phyloP scores from a whole-genome alignment of 2,888 invertebrate species.

The Osmoderma eremita region DNA sequence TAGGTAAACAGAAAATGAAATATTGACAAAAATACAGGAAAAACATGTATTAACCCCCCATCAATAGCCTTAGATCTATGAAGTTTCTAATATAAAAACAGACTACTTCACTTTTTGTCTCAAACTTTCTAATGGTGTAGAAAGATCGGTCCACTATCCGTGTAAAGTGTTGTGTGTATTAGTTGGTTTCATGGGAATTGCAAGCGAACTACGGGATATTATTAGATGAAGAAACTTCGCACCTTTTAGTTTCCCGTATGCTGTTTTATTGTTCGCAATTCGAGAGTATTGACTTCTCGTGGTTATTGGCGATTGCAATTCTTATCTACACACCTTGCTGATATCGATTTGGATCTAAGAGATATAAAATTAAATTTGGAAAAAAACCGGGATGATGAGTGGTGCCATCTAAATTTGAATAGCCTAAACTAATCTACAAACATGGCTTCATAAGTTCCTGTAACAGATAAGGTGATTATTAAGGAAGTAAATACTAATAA shows the following conservation, averaged over 20 bases:
- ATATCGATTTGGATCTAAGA: not conserved
- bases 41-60: too few species aligned
- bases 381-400: too few species aligned
- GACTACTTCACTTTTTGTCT: constrained; percentile 32
- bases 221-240: constrained; percentile 32
- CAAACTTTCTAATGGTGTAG: constrained; percentile 26
- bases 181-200: constrained; percentile 26
- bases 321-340: not conserved
- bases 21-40: too few species aligned
- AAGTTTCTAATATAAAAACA: constrained; percentile 34
- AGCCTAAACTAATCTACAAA: too few species aligned
- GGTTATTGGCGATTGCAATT: too few species aligned
- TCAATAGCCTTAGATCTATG: constrained; percentile 17
- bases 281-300: not conserved
- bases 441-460: too few species aligned
- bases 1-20: too few species aligned
- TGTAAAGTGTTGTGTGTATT: constrained; percentile 17
- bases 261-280: constrained; percentile 10
- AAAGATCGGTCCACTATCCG: constrained; percentile 27
- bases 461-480: too few species aligned
- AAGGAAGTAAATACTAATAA: too few species aligned
- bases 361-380: too few species aligned
- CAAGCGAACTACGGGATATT: constrained; percentile 22
- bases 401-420: too few species aligned
- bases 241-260: not conserved